A percentile compares a stretch with the other conserved stretches of the same genome.
Evolutionary conservation across 2,113 vertebrate species (phyloP).

Genomic region (Pedetes capensis): DNA sequence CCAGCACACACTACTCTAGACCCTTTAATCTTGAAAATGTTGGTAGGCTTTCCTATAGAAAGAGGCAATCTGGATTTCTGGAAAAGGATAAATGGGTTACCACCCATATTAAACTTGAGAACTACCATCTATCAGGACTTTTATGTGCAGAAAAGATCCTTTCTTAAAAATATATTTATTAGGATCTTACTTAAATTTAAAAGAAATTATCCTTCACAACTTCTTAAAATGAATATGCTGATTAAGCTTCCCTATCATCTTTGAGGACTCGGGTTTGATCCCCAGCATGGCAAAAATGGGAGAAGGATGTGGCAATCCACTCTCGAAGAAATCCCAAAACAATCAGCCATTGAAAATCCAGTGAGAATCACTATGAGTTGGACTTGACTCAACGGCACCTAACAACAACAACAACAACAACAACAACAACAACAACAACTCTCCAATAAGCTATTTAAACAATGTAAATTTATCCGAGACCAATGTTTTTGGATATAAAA

Average conservation of each 20-base stretch:
- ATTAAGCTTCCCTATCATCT: not conserved
- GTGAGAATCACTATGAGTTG: no score
- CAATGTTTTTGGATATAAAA: not conserved
- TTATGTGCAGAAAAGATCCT: constrained; percentile 45
- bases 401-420: no score
- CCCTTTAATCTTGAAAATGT: not conserved
- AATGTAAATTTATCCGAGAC: not conserved
- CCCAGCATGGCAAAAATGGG: no score
- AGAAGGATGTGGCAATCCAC: no score
- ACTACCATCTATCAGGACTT: constrained; percentile 9
- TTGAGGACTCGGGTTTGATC: no score
- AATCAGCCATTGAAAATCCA: no score
- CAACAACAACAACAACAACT: no score
- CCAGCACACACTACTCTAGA: not conserved
- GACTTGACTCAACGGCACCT: no score
- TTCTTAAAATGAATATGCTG: constrained; percentile 31
- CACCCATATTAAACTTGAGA: not conserved
- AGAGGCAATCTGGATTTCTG: not conserved
- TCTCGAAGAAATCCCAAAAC: no score
- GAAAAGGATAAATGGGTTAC: constrained; percentile 26
- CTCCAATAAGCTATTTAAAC: constrained; percentile 21
- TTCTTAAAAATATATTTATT: constrained; percentile 10
- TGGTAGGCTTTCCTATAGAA: constrained; percentile 11
- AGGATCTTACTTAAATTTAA: constrained; percentile 47
- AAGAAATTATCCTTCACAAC: constrained; percentile 24